Conservation (phyloP, 2,888 invertebrate species). For the Ichneumoninae sp. region DNA sequence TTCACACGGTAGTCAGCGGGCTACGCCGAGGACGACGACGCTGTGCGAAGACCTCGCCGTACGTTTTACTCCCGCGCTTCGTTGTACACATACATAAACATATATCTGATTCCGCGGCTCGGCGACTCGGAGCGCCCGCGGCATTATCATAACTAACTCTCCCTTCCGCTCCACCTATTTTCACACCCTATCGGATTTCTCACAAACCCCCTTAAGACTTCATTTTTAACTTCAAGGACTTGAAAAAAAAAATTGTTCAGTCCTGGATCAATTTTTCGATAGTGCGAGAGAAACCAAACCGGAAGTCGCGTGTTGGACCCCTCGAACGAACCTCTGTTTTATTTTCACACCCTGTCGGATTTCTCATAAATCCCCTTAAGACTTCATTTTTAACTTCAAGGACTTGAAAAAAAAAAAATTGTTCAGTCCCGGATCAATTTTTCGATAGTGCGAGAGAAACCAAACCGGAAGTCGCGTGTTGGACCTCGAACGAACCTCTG, state of each 20-base stretch:
- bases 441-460: background rate
- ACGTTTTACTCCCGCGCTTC: slow-evolving; percentile 28
- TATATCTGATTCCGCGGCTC: background rate
- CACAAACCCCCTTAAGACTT: background rate
- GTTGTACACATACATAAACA: slow-evolving; percentile 16
- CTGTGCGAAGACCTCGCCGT: slow-evolving; percentile 37
- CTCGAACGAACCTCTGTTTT: too few relatives aligned
- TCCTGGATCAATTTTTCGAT: background rate
- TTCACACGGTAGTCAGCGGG: slow-evolving; percentile 69
- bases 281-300: background rate
- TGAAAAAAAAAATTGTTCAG: background rate
- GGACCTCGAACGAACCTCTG: background rate
- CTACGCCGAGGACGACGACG: slow-evolving; percentile 31
- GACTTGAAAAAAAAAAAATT: too few relatives aligned
- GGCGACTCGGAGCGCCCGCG: slow-evolving; percentile 16
- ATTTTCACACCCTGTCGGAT: too few relatives aligned
- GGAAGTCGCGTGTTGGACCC: slow-evolving; percentile 18
- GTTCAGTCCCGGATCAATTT: background rate
- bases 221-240: background rate
- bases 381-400: too few relatives aligned
- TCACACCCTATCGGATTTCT: slow-evolving; percentile 15
- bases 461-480: slow-evolving; percentile 14
- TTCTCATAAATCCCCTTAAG: too few relatives aligned
- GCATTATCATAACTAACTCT: slow-evolving; percentile 44
- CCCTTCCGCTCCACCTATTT: slow-evolving; percentile 13